Evolutionary conservation across 2,797 vertebrate genomes (phyloP).

Genomic region (Bucorvus abyssinicus): DNA sequence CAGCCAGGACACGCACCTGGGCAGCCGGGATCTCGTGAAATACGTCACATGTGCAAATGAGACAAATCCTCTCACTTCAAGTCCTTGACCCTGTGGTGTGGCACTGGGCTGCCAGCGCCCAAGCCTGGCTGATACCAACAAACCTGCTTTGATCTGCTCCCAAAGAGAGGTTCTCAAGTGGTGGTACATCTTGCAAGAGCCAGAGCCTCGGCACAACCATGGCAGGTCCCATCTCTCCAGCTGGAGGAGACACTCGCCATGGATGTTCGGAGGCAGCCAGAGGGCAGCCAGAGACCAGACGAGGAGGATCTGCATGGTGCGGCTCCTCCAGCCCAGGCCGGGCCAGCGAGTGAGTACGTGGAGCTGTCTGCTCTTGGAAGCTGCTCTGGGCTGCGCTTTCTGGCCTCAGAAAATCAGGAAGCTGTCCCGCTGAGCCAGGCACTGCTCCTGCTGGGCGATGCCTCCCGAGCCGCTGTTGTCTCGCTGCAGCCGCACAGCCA

Average conservation of each 20-base stretch:
- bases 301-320: rapidly evolving
- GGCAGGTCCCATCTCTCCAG: neutral
- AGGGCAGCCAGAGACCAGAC: conserved; percentile 16
- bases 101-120: neutral
- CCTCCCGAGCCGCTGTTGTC: neutral
- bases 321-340: neutral
- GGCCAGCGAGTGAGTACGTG: rapidly evolving
- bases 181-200: neutral
- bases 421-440: rapidly evolving
- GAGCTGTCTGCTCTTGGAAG: neutral
- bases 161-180: neutral
- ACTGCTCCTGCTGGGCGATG: neutral
- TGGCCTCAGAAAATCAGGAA: neutral
- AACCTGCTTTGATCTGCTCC: neutral
- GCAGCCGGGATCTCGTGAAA: rapidly evolving
- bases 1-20: neutral
- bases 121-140: too few relatives aligned
- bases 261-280: conserved; percentile 18
- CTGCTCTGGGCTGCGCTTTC: neutral
- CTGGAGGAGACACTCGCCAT: rapidly evolving
- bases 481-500: rapidly evolving
- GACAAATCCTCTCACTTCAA: neutral
- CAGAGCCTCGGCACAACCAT: rapidly evolving
- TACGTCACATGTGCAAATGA: rapidly evolving
- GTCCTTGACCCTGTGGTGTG: neutral